Conservation (phyloP, 2,113 vertebrate species). For the Emydocephalus ijimae region DNA sequence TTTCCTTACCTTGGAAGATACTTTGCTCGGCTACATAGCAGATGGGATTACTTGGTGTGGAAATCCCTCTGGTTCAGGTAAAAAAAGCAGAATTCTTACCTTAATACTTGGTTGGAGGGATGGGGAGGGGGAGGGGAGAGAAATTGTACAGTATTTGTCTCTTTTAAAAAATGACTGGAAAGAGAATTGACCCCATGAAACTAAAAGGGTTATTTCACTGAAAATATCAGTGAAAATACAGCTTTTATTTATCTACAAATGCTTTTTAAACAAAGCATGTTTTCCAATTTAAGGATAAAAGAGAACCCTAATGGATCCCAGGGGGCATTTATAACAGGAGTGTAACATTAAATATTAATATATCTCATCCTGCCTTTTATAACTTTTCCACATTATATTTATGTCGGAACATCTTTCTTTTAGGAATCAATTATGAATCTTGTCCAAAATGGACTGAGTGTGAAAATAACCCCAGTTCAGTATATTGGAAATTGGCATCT, state of each 20-base stretch:
- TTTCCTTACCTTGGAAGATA: constrained; percentile 80
- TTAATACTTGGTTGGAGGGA: not conserved
- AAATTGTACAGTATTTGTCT: not conserved
- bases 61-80: constrained; percentile 58
- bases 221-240: not conserved
- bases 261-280: not conserved
- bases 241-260: not conserved
- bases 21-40: constrained; percentile 75
- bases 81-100: not conserved
- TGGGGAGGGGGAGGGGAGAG: not conserved
- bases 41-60: constrained; percentile 83
- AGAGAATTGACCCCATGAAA: not conserved
- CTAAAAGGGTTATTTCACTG: not conserved
- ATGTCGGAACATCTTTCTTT: constrained; percentile 50
- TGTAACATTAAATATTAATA: not conserved
- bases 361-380: not conserved
- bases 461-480: constrained; percentile 42
- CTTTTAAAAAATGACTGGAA: not conserved
- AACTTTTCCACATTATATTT: not conserved
- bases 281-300: not conserved
- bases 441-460: constrained; percentile 71
- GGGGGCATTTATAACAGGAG: not conserved
- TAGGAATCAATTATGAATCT: constrained; percentile 69
- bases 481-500: constrained; percentile 72
- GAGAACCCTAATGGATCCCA: not conserved